These are phyloP conservation scores for Muraenolepis orangiensis DNA, from an alignment of 2,797 vertebrate genomes.

Conservation along the genomic window DNA sequence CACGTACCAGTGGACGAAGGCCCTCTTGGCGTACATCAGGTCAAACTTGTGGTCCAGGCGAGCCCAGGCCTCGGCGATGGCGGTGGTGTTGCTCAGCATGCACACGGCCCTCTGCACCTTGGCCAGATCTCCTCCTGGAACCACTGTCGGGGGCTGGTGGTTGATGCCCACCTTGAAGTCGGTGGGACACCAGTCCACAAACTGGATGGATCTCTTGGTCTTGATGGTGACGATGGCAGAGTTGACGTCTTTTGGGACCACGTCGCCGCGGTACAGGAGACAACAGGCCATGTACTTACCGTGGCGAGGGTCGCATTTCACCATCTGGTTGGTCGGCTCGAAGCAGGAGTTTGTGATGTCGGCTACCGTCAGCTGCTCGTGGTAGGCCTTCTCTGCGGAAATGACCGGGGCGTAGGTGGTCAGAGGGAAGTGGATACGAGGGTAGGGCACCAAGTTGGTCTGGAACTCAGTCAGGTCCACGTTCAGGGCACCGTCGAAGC, in stretches of 20 bases:
- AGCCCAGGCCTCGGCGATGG: constrained; percentile 78
- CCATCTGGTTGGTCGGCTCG: constrained; percentile 80
- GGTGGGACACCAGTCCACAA: constrained; percentile 68
- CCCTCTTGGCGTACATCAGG: constrained; percentile 85
- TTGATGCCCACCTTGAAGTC: constrained; percentile 72
- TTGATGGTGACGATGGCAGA: constrained; percentile 87
- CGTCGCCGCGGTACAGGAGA: constrained; percentile 80
- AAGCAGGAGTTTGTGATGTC: too few species aligned
- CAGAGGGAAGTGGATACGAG: too few species aligned
- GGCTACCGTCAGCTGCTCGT: too few species aligned
- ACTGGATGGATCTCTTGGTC: constrained; percentile 83
- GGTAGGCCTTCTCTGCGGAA: too few species aligned
- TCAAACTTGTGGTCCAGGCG: constrained; percentile 85
- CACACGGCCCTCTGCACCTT: constrained; percentile 85
- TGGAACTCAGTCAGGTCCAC: too few species aligned
- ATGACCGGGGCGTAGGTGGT: too few species aligned
- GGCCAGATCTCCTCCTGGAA: constrained; percentile 82
- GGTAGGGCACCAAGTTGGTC: too few species aligned
- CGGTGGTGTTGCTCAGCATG: constrained; percentile 86
- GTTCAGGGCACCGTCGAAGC: too few species aligned
- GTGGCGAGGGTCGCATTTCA: constrained; percentile 66
- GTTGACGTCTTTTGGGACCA: constrained; percentile 87
- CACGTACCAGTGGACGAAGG: constrained; percentile 84
- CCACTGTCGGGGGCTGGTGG: constrained; percentile 82
- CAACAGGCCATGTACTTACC: constrained; percentile 89